Conservation (phyloP, 2,888 invertebrate species). For the Andrena chrysosceles region DNA sequence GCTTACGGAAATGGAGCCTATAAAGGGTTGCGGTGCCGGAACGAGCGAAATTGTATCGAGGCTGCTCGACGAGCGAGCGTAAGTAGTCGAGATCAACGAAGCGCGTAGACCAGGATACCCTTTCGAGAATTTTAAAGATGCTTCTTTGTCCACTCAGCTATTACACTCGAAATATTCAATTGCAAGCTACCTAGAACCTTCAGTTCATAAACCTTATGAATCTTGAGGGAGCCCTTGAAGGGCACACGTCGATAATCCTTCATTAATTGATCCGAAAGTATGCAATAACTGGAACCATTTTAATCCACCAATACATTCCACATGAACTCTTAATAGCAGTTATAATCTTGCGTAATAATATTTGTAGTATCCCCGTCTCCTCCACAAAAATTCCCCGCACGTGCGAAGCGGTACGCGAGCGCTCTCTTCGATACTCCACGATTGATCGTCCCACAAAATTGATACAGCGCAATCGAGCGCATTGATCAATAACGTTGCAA, state of each 20-base stretch:
- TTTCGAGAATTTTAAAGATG: slow-evolving; percentile 23
- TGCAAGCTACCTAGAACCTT: not conserved
- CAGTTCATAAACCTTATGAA: not conserved
- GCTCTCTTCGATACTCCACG: not conserved
- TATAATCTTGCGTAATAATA: slow-evolving; percentile 20
- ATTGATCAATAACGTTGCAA: not conserved
- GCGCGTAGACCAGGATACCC: slow-evolving; percentile 18
- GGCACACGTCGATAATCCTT: slow-evolving; percentile 22
- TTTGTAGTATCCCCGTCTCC: not conserved
- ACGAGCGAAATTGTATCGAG: slow-evolving; percentile 47
- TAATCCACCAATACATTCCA: not conserved
- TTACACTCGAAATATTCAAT: slow-evolving; percentile 6
- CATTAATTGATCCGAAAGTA: slow-evolving; percentile 8
- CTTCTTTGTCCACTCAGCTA: not conserved
- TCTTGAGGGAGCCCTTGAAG: not conserved
- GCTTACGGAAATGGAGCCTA: slow-evolving; percentile 71
- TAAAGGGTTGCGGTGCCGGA: slow-evolving; percentile 72
- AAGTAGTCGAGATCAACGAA: slow-evolving; percentile 39
- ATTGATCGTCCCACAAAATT: not conserved
- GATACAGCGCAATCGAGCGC: no score
- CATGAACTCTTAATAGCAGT: not conserved
- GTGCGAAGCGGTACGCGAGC: slow-evolving; percentile 7
- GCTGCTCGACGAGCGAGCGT: slow-evolving; percentile 2
- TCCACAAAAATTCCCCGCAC: not conserved
- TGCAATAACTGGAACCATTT: not conserved